Evolutionary conservation across 1,140 invertebrate species (phyloP), one percentile per base, ranked within the genome.

Genomic region (Plutomurus gul): DNA sequence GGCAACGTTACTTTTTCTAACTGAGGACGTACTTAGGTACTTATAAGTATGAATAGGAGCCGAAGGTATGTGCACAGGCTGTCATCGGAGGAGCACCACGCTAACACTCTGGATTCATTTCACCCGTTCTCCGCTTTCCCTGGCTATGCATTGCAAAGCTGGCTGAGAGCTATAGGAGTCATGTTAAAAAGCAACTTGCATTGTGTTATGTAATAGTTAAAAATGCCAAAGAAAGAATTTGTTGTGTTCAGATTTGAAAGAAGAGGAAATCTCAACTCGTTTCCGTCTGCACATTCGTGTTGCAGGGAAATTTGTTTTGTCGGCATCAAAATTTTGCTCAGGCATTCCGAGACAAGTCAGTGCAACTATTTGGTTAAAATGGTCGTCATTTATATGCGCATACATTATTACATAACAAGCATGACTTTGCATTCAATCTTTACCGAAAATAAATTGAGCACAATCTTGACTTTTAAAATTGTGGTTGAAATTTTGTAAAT

Each of bases 211-310:
- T 30, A n/a, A 65, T 65, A 65, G 56, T 65, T 65, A 65, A 33
- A 65, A 65, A 65, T 65, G 56, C 56, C 27, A 33, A 65, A 65
- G 56, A 65, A 65, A 65, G 56, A 65, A 65, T 65, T 65, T 65
- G 56, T 65, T 65, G 27, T 33, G 30, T 22, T 47, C 13, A 47
- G 3, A 47, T 47, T 18, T n/a, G 20, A 25, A 51, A 20, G 13
- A 16, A 47, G 11, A 18, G 43, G n/a, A n/a, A n/a, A n/a, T 43
- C n/a, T 10, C 39, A n/a, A 43, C 39, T 10, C 10, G n/a, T 43
- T 43, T n/a, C 37, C 37, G 37, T 43, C 39, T 43, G 39, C n/a
- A n/a, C n/a, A n/a, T n/a, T n/a, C n/a, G n/a, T n/a, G n/a, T n/a
- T n/a, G n/a, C n/a, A n/a, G n/a, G n/a, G n/a, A n/a, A n/a, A n/a